Evolutionary conservation across 2,797 vertebrate species (phyloP).

Genomic region (Amblyopsis hoosieri): DNA sequence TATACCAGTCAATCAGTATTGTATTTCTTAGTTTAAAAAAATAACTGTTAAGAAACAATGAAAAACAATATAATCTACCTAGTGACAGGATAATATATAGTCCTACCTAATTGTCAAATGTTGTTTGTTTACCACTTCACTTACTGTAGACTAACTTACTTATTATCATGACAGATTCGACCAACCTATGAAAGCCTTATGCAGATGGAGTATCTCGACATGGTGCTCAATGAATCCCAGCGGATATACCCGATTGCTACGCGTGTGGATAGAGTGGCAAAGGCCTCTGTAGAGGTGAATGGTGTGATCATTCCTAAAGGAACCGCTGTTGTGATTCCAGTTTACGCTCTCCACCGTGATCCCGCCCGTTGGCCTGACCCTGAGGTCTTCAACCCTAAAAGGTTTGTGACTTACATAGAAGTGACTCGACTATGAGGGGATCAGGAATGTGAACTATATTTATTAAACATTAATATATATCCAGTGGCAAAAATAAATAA

Average conservation of each 20-base stretch:
- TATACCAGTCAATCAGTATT: no score
- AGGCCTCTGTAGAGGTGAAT: conserved; percentile 69
- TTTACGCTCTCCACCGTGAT: conserved; percentile 57
- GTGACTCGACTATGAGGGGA: neutral
- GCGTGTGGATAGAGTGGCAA: conserved; percentile 70
- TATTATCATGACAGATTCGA: conserved; percentile 41
- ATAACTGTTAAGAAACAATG: no score
- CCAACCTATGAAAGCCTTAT: conserved; percentile 58
- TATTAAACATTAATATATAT: no score
- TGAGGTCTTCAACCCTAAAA: conserved; percentile 75
- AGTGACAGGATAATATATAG: no score
- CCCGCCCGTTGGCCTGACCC: conserved; percentile 71
- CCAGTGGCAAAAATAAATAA: no score
- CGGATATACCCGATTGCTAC: conserved; percentile 58
- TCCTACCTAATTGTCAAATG: no score
- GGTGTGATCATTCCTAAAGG: conserved; percentile 73
- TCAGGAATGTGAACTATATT: no score
- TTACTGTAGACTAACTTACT: neutral
- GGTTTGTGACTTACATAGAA: conserved; percentile 46
- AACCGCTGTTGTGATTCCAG: conserved; percentile 56
- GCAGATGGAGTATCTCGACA: conserved; percentile 82
- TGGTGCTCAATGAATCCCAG: conserved; percentile 74
- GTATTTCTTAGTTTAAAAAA: no score
- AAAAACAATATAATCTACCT: no score
- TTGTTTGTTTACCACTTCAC: neutral